Conservation (phyloP, 2,797 vertebrate genomes). For the Enteromius treurensis region DNA sequence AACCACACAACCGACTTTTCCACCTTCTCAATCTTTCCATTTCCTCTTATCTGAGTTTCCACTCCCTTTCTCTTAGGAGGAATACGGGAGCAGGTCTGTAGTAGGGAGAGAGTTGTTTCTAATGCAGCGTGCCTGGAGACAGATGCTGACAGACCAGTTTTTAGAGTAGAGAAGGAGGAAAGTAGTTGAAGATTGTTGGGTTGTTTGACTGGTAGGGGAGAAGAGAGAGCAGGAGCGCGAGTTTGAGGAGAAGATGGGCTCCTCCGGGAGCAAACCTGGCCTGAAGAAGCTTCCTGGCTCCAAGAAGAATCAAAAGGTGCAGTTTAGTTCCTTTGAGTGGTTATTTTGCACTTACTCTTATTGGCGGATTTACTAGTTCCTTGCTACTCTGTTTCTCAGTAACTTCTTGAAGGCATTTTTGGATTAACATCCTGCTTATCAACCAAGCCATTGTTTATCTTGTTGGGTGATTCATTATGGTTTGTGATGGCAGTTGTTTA, state of each 20-base stretch:
- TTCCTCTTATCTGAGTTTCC: constrained; percentile 15
- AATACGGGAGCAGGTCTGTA: constrained; percentile 29
- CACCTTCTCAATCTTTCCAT: constrained; percentile 15
- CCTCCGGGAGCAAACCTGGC: constrained; percentile 53
- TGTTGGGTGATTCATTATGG: neutral
- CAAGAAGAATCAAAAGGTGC: constrained; percentile 51
- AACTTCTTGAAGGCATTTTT: neutral
- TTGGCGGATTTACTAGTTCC: neutral
- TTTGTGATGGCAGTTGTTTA: neutral
- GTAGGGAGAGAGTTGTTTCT: constrained; percentile 39
- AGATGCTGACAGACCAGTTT: constrained; percentile 56
- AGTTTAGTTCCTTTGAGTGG: constrained; percentile 1
- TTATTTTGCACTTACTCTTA: neutral
- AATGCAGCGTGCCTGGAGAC: constrained; percentile 38
- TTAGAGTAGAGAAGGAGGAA: constrained; percentile 36
- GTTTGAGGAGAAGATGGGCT: constrained; percentile 55
- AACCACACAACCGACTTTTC: neutral
- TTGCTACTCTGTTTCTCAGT: neutral
- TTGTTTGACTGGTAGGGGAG: constrained; percentile 6
- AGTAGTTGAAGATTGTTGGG: constrained; percentile 21
- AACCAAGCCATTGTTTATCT: neutral
- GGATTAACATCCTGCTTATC: constrained; percentile 1
- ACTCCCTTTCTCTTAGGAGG: constrained; percentile 29
- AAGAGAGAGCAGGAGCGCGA: constrained; percentile 25
- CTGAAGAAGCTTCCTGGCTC: constrained; percentile 26